Evolutionary conservation across 2,113 vertebrate genomes (phyloP).

Genomic region (Athene noctua): DNA sequence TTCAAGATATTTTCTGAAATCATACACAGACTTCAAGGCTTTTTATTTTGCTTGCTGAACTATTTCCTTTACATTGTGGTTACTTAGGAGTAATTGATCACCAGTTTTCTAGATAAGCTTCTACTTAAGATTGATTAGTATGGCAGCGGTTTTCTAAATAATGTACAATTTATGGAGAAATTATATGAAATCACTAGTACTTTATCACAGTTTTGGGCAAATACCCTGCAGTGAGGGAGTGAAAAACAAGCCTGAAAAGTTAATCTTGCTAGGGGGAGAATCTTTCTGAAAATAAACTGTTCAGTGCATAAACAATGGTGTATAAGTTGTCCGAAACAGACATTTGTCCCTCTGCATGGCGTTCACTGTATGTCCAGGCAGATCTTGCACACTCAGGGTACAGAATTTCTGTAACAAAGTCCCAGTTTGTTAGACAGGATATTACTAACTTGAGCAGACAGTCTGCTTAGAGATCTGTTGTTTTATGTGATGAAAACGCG

Average conservation of each 20-base stretch:
- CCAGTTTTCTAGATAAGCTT: neutral
- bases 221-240: neutral
- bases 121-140: neutral
- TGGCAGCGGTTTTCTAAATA: constrained; percentile 15
- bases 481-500: neutral
- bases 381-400: neutral
- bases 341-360: neutral
- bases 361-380: neutral
- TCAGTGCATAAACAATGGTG: neutral
- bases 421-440: neutral
- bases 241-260: constrained; percentile 8
- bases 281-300: constrained; percentile 40
- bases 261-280: constrained; percentile 15
- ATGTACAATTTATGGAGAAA: neutral
- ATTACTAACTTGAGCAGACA: neutral
- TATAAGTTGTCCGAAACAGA: neutral
- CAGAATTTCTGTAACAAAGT: neutral
- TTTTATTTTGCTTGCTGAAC: neutral
- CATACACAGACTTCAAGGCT: neutral
- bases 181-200: neutral
- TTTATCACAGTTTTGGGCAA: constrained; percentile 27
- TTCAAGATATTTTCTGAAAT: neutral
- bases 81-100: neutral
- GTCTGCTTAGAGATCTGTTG: neutral
- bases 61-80: neutral